These are phyloP conservation scores for Pandemis corylana DNA, from an alignment of 2,888 invertebrate genomes.

Conservation along the genomic window DNA sequence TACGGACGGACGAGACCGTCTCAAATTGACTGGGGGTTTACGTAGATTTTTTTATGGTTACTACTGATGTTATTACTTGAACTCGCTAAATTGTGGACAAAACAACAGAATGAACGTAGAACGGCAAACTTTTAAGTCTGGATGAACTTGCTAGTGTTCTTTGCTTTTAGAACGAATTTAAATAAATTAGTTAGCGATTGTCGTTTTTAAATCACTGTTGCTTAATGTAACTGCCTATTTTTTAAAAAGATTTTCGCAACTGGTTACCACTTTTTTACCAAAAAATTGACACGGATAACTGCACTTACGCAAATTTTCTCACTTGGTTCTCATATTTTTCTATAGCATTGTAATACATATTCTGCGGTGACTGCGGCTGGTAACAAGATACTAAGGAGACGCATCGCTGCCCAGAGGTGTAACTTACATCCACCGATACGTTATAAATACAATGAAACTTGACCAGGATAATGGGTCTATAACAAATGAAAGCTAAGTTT, in stretches of 20 bases:
- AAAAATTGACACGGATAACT: not conserved
- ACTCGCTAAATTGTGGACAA: constrained; percentile 55
- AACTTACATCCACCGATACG: constrained; percentile 66
- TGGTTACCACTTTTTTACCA: not conserved
- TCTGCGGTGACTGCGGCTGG: constrained; percentile 61
- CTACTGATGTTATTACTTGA: constrained; percentile 47
- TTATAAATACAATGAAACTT: constrained; percentile 68
- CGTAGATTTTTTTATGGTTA: constrained; percentile 69
- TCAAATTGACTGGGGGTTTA: constrained; percentile 78
- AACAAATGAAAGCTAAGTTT: not conserved
- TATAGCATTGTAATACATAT: constrained; percentile 62
- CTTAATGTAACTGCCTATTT: no score
- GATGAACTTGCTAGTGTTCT: not conserved
- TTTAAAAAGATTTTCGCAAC: not conserved
- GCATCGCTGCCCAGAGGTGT: constrained; percentile 64
- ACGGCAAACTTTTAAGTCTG: not conserved
- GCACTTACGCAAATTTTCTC: not conserved
- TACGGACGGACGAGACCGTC: constrained; percentile 45
- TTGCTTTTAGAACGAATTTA: not conserved
- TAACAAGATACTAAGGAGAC: constrained; percentile 64
- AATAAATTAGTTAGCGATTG: not conserved
- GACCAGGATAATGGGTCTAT: constrained; percentile 53
- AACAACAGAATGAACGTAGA: constrained; percentile 16
- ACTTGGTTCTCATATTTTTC: constrained; percentile 16
- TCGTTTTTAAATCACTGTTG: no score